phyloP scores from a whole-genome alignment of 1,140 invertebrate species.

The Diprion similis region DNA sequence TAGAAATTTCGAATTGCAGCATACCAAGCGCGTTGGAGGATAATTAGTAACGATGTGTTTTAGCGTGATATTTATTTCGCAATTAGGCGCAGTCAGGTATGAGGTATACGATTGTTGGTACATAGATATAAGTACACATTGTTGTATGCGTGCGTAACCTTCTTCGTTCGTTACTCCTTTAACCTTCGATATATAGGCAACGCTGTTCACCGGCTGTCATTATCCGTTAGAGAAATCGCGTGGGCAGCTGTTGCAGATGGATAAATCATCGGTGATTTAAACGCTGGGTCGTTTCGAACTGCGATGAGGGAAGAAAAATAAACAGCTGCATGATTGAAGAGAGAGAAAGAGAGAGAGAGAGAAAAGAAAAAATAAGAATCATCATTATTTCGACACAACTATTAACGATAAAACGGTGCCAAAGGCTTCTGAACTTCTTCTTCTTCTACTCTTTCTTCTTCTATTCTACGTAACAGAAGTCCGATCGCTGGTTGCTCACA shows the following conservation, averaged over 20 bases:
- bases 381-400: too few relatives aligned
- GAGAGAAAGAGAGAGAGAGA: slow-evolving; percentile 18
- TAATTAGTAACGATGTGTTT: too few relatives aligned
- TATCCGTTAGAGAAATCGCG: neutral
- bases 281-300: too few relatives aligned
- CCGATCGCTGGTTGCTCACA: too few relatives aligned
- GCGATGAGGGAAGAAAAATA: too few relatives aligned
- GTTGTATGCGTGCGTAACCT: neutral
- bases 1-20: slow-evolving; percentile 1
- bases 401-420: too few relatives aligned
- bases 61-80: neutral
- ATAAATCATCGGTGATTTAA: too few relatives aligned
- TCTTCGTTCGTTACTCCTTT: slow-evolving; percentile 1
- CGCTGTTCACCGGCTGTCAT: neutral
- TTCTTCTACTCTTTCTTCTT: too few relatives aligned
- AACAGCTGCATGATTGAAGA: neutral
- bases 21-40: neutral
- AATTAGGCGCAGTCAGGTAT: neutral
- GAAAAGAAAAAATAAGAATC: slow-evolving; percentile 16
- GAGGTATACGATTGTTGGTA: neutral
- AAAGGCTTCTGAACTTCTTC: too few relatives aligned
- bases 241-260: neutral
- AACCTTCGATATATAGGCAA: neutral
- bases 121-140: neutral
- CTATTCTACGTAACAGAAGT: too few relatives aligned